Percentiles rank a stretch among this genome's conserved stretches.
Evolutionary conservation across 1,140 invertebrate genomes (phyloP).

Genomic region (Drosophila seguyi): DNA sequence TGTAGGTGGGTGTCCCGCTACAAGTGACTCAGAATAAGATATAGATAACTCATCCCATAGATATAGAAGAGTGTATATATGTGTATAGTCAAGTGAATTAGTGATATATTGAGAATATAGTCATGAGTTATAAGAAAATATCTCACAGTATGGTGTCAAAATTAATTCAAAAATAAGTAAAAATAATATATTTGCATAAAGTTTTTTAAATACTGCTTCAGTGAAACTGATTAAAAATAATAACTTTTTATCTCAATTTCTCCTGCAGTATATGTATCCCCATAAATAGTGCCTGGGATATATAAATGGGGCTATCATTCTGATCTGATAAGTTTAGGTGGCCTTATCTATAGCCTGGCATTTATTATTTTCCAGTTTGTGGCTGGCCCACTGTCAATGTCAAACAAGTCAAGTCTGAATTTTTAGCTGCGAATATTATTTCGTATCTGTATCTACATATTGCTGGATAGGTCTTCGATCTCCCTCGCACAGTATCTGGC

Average conservation of each 20-base stretch:
- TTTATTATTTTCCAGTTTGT: conserved; percentile 36
- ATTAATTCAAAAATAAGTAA: not conserved
- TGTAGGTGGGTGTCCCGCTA: conserved; percentile 60
- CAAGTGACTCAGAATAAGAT: conserved; percentile 20
- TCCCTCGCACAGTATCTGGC: conserved; percentile 13
- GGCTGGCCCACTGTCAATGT: conserved; percentile 65
- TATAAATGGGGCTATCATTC: not conserved
- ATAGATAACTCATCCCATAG: conserved; percentile 15
- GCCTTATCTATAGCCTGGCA: conserved; percentile 25
- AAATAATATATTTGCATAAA: not conserved
- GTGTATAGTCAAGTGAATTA: conserved; percentile 1
- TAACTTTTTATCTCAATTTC: not conserved
- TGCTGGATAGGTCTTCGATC: conserved; percentile 17
- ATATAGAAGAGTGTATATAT: conserved; percentile 2
- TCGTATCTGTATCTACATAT: conserved; percentile 39
- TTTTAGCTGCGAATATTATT: conserved; percentile 43
- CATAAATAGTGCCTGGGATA: conserved; percentile 17
- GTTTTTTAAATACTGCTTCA: not conserved
- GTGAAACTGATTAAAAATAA: not conserved
- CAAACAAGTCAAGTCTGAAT: conserved; percentile 66
- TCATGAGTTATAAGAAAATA: not conserved
- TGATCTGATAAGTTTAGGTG: conserved; percentile 22
- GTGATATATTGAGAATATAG: not conserved
- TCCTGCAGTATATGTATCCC: not conserved
- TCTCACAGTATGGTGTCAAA: too few relatives aligned